Evolutionary conservation across 2,888 invertebrate species (phyloP), one percentile per base, ranked within the genome.

Genomic region (Phyllotreta cruciferae): DNA sequence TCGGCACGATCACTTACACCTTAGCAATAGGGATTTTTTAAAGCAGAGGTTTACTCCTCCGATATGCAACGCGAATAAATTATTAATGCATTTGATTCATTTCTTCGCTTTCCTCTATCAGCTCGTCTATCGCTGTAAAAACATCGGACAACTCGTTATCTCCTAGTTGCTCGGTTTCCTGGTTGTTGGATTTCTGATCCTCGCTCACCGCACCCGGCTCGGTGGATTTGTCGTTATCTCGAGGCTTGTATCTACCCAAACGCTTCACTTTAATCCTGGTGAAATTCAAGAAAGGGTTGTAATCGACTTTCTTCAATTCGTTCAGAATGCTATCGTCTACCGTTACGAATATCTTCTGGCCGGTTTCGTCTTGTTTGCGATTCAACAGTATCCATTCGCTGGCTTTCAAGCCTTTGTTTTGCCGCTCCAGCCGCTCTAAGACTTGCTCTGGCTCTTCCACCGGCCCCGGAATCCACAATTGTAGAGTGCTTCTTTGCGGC

Each of bases 21-120:
- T 61, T 64, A 54, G 60, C 37, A 64, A 57, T 64, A 52, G 64
- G 64, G 61, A 61, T 64, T 64, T 64, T 64, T 60, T 57, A 36
- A 10, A 9, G 11, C 9, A 35, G 64, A 64, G 64, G 64, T 64
- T 64, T 64, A 64, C 64, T 64, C 64, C 64, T 64, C 64, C 44
- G 44, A 3, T n/a, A 44, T 5, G 7, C 7, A 11, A 44, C 10
- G 7, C 10, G 14, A 44, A n/a, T 41, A 7, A n/a, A 42, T 44
- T 44, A 44, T 11, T 44, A 13, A 9, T 24, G 24, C 11, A 3
- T 14, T n/a, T 49, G 34, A 34, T 36, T 10, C 10, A 37, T 50
- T 13, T 52, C 52, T 13, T 52, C 52, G 1, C 34, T 49, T 10
- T 49, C 49, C 9, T 37, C 52, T 11, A 52, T 38, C 9, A 52